Evolutionary conservation across 2,113 vertebrate species (phyloP), one percentile per base, ranked within the genome.

Genomic region (Spea multiplicata): DNA sequence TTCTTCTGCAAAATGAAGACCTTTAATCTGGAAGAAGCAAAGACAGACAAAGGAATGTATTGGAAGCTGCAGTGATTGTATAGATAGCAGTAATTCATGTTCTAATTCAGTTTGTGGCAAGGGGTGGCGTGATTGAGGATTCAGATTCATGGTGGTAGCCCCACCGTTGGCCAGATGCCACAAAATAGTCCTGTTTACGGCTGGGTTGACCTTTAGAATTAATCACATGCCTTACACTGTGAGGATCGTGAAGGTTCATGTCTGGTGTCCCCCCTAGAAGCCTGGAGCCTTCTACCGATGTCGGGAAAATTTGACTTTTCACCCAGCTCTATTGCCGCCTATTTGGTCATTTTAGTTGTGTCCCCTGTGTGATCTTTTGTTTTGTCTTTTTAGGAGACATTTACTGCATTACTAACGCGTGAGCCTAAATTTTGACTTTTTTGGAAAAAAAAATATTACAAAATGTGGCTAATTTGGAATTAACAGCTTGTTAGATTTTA

Each of bases 191-290:
- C 74, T 66, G 47, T 52, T 59, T 71, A 52, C 45, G 45, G 55
- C 14, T 47, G 30, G 59, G 16, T 70, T 62, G 67, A 17, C 65
- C 64, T 14, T 49, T 46, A 64, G 2, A 12, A 50, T 57, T 69
- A 57, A 79, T 72, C 61, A 47, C 76, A 79, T 46, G 48, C 61
- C 69, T 57, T 73, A 72, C 66, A 66, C 49, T 53, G 76, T 59
- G 49, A n/a, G 45, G 30, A 69, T 69, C 64, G 62, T 73, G 47
- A 57, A 68, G 73, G 71, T 71, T 73, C 61, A 48, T 16, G 9
- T 69, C 55, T 76, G 69, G 69, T 69, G 75, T 52, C 66, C 47
- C 50, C 53, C 66, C 61, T 50, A 52, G 69, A 76, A 66, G 66
- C 52, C 48, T 69, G 75, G n/a, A 66, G 75, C 69, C 66, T 66